Base-by-base conservation (phyloP, 2,113 vertebrate species). In the Toxotes chatareus region DNA sequence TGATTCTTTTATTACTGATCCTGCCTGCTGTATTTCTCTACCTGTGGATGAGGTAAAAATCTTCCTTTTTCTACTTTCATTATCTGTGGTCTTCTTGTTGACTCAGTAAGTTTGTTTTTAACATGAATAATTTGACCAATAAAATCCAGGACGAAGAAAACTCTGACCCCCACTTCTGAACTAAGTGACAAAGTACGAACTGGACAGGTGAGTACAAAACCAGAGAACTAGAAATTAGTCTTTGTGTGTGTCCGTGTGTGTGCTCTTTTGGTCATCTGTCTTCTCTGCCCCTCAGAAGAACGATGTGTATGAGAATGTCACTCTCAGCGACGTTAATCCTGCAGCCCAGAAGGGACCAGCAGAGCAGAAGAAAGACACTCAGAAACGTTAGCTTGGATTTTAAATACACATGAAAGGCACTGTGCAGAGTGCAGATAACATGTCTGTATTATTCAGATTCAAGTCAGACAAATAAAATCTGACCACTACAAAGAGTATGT, bases 141-240 rank as follows among this genome's bases (percentile, higher is more conserved):
- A 12, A 55, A 17, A 57, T 76, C 38, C 53, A 77, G 63, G 40
- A 68, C 13, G 14, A 67, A 13, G 40, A 77, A 21, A 59, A 36
- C 3, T 47, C 13, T 2, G 21, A 36, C 51, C 12, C 12, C 40
- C 12, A 3, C 51, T 0, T 5, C 27, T 34, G 5, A 46, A 27
- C 23, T 4, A n/a, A 17, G 11, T 4, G 53, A 36, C 63, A 59
- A 10, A 36, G 19, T 27, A 14, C 13, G 31, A 49, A 67, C 31
- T 19, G 64, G 3, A 38, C 31, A 38, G 64, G 75, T 77, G 42
- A 77, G 75, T 13, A 17, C 11, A 55, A 65, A 64, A 53, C 11
- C 9, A 3, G 9, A 32, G 8, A 4, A 2, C 16, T 42, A 8
- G 14, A 44, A 38, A 38, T 67, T 0, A 32, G 9, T 36, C 3